Evolutionary conservation across 2,888 invertebrate species (phyloP).

Genomic region (Phytoseiulus persimilis): DNA sequence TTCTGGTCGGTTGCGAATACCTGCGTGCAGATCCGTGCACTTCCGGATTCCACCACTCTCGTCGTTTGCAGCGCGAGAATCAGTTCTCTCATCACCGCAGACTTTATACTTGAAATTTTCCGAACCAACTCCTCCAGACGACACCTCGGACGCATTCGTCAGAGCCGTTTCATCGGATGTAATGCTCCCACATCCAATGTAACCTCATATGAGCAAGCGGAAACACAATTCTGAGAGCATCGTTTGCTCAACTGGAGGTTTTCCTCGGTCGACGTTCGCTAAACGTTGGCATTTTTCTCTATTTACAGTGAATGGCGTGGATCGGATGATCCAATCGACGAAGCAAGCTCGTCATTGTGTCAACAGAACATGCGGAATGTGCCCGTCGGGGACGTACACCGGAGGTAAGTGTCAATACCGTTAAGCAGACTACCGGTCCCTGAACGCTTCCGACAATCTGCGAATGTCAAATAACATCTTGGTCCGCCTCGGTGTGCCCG

Average conservation of each 20-base stretch:
- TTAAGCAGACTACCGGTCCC: not conserved
- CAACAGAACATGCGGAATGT: constrained; percentile 22
- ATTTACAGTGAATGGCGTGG: not conserved
- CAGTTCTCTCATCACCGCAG: too few species aligned
- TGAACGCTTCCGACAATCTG: not conserved
- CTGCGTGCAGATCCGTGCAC: too few species aligned
- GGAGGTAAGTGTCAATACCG: constrained; percentile 24
- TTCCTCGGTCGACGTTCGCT: not conserved
- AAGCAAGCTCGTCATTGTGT: constrained; percentile 35
- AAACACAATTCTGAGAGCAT: not conserved
- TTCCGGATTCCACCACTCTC: too few species aligned
- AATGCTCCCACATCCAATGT: too few species aligned
- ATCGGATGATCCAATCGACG: constrained; percentile 17
- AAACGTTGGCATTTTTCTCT: not conserved
- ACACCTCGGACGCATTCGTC: too few species aligned
- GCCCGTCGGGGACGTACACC: constrained; percentile 14
- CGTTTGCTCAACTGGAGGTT: too few species aligned
- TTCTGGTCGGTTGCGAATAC: too few species aligned
- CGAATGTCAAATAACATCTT: not conserved
- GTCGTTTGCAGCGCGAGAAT: too few species aligned
- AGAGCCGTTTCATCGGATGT: too few species aligned
- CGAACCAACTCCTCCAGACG: too few species aligned
- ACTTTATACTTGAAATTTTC: too few species aligned
- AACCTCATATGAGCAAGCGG: too few species aligned
- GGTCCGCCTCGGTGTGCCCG: not conserved